phyloP scores from a whole-genome alignment of 2,113 vertebrate species.

The Canis aureus region DNA sequence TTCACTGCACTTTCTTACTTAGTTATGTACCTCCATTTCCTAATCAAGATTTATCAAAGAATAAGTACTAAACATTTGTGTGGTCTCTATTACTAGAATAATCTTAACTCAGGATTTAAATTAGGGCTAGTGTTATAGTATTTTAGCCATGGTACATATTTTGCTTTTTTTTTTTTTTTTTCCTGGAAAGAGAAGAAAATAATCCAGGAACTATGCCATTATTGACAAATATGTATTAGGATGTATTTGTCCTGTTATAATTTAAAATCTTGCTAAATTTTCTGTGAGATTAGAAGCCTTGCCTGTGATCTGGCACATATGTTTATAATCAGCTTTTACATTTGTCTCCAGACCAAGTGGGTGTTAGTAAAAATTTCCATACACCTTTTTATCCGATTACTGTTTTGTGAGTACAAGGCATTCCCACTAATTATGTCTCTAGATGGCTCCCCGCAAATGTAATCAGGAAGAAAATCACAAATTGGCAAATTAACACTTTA shows the following conservation, averaged over 20 bases:
- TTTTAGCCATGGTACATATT: not conserved
- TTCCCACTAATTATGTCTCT: conserved; percentile 35
- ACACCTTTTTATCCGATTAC: not conserved
- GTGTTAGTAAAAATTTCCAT: conserved; percentile 37
- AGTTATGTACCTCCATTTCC: not conserved
- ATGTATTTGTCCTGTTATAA: not conserved
- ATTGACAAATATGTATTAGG: not conserved
- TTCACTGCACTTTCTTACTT: not conserved
- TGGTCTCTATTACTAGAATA: not conserved
- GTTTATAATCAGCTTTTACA: conserved; percentile 28
- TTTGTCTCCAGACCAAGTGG: not conserved
- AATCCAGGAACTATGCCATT: not conserved
- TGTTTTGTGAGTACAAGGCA: not conserved
- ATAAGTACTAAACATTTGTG: not conserved
- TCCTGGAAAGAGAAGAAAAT: not conserved
- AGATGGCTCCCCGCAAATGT: not conserved
- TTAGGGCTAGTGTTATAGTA: not conserved
- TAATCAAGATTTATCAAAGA: not conserved
- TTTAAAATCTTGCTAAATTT: not conserved
- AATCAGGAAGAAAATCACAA: conserved; percentile 39
- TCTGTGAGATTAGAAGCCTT: conserved; percentile 21
- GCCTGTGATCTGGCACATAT: not conserved
- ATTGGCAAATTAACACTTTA: conserved; percentile 41
- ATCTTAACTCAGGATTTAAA: not conserved
- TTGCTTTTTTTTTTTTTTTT: not conserved